Evolutionary conservation across 2,113 vertebrate genomes (phyloP), one percentile per base, ranked within the genome.

Genomic region (Circaetus gallicus): DNA sequence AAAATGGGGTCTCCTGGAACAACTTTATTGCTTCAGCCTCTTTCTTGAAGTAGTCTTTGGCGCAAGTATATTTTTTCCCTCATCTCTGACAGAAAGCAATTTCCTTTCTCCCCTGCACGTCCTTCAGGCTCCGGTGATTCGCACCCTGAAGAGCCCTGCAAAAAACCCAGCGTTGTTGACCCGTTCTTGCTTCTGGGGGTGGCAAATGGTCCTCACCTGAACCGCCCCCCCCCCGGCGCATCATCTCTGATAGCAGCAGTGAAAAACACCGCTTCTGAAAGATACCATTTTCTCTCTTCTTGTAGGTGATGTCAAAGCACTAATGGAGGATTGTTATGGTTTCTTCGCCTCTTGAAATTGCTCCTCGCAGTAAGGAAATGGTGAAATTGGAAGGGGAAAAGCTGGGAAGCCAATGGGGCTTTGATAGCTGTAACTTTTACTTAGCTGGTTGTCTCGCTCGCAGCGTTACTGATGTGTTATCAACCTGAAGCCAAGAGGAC

Each of bases 71-170:
- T 88, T 90, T 95, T 96, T 91, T 32, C 69, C 76, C 55, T 79
- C 38, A 4, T 81, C 82, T 89, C 85, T 11, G 28, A 49, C 94
- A 92, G 82, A 95, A 96, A 92, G 93, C 85, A 95, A 92, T 97
- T 96, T 95, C 82, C 87, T 81, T 78, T 73, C 74, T 74, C n/a
- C 87, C 74, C 36, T 87, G 42, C 56, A 56, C 0, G 16, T 95
- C 95, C 91, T 94, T 93, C 87, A 86, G 84, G 82, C 96, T 92
- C 77, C 0, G 7, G 22, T 80, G 87, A 74, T 59, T 95, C 72
- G 16, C 42, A 34, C 31, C 61, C 72, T 2, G 1, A 66, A 71
- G 19, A 34, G 2, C 25, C 66, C 82, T 67, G 70, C 19, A 55
- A 49, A 82, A 92, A 85, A 11, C 0, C 25, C 36, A 45, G 13